Percentiles rank a stretch among this genome's conserved stretches.
Conservation (phyloP, 2,888 invertebrate species). For the Synergus itoensis region DNA sequence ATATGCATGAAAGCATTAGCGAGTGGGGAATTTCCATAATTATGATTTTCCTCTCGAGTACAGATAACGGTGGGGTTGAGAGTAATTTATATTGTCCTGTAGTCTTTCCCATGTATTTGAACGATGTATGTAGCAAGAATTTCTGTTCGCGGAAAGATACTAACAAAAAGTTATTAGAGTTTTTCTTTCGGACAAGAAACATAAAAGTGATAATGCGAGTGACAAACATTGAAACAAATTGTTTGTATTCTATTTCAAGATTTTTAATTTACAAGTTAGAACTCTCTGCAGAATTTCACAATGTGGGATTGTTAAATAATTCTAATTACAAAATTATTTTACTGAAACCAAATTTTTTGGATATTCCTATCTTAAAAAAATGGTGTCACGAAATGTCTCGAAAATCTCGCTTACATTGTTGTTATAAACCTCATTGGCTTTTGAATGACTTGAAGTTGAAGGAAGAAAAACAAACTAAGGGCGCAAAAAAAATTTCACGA, state of each 20-base stretch:
- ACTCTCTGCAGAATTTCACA: too few species aligned
- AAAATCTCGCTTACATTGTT: too few species aligned
- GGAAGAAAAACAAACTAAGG: too few species aligned
- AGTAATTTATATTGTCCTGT: constrained; percentile 59
- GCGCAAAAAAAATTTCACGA: too few species aligned
- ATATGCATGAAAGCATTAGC: constrained; percentile 57
- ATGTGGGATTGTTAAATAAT: too few species aligned
- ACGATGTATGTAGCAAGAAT: constrained; percentile 1
- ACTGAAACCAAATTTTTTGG: too few species aligned
- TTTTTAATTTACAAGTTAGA: too few species aligned
- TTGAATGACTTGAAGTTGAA: too few species aligned
- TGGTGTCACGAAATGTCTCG: too few species aligned
- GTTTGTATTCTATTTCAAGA: background rate
- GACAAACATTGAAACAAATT: background rate
- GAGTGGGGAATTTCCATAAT: constrained; percentile 59
- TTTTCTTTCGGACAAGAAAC: constrained; percentile 59
- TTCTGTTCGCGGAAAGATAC: background rate
- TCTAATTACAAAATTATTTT: too few species aligned
- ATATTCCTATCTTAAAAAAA: too few species aligned
- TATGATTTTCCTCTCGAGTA: constrained; percentile 59
- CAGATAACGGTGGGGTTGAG: constrained; percentile 52
- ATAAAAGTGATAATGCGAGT: constrained; percentile 62
- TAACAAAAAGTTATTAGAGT: constrained; percentile 53
- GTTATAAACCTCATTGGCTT: too few species aligned
- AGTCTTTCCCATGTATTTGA: background rate